Conservation (phyloP, 1,140 invertebrate genomes). For the Bemisia tabaci region DNA sequence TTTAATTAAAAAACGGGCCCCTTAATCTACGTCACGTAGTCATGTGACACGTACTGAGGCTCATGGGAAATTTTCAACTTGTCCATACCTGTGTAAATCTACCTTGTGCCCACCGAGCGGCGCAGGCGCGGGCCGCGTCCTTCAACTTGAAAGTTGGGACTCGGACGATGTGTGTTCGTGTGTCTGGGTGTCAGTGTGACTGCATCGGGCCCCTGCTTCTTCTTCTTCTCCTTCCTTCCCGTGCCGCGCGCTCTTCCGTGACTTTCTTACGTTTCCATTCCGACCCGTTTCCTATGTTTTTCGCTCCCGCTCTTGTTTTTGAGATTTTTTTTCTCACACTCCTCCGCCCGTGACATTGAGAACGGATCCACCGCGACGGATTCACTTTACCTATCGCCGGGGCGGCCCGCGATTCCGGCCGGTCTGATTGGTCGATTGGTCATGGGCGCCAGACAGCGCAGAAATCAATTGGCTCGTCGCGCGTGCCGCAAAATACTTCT, state of each 20-base stretch:
- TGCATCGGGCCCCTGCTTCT: neutral
- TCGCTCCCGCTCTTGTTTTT: neutral
- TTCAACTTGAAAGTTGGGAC: neutral
- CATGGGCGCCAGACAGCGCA: too few relatives aligned
- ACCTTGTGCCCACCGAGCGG: neutral
- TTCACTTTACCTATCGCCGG: too few relatives aligned
- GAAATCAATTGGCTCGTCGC: too few relatives aligned
- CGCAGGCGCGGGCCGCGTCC: neutral
- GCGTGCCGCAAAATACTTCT: too few relatives aligned
- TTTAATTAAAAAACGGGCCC: too few relatives aligned
- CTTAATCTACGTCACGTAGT: too few relatives aligned
- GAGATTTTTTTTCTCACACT: neutral
- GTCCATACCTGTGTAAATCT: too few relatives aligned
- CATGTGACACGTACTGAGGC: too few relatives aligned
- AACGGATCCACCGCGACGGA: neutral
- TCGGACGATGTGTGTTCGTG: neutral
- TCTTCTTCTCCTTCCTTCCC: neutral
- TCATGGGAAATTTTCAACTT: too few relatives aligned
- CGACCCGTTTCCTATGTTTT: neutral
- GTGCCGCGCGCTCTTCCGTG: neutral
- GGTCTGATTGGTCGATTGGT: too few relatives aligned
- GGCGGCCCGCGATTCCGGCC: too few relatives aligned
- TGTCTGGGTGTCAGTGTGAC: neutral
- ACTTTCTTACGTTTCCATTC: neutral
- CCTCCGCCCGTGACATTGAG: neutral